phyloP scores from a whole-genome alignment of 2,797 vertebrate genomes.

The Spinibarbus caldwelli region DNA sequence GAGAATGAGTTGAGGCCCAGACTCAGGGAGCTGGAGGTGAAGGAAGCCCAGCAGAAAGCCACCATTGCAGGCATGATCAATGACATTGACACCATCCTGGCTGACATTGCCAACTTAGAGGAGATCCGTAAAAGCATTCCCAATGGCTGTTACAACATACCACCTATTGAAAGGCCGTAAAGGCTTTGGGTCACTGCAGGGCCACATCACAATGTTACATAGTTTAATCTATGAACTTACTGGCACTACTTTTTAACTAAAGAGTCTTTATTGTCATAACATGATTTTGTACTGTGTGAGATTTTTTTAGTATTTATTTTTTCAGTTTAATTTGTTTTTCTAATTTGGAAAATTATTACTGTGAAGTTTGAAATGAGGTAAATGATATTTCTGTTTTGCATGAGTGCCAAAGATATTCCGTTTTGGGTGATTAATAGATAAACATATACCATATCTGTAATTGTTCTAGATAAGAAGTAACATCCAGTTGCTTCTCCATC shows the following conservation, averaged over 20 bases:
- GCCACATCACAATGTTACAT: neutral
- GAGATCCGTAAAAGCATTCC: constrained; percentile 82
- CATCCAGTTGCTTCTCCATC: neutral
- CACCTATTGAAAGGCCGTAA: constrained; percentile 81
- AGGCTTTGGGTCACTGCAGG: neutral
- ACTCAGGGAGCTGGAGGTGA: constrained; percentile 76
- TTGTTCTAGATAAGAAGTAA: neutral
- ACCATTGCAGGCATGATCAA: constrained; percentile 70
- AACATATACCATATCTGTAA: neutral
- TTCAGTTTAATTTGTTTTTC: constrained; percentile 15
- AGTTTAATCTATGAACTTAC: constrained; percentile 19
- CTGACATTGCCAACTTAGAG: constrained; percentile 88
- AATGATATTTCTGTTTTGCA: neutral
- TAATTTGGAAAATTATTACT: constrained; percentile 25
- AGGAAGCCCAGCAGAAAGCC: constrained; percentile 71
- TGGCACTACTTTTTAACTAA: neutral
- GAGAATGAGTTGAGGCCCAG: constrained; percentile 75
- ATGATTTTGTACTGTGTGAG: constrained; percentile 27
- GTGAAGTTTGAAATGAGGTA: constrained; percentile 38
- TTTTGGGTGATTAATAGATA: constrained; percentile 3
- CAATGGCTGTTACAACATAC: constrained; percentile 82
- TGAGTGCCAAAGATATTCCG: constrained; percentile 7
- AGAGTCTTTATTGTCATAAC: neutral
- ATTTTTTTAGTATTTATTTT: constrained; percentile 45
- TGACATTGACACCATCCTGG: constrained; percentile 82